Conservation (phyloP, 2,113 vertebrate species). For the Delphinus delphis region DNA sequence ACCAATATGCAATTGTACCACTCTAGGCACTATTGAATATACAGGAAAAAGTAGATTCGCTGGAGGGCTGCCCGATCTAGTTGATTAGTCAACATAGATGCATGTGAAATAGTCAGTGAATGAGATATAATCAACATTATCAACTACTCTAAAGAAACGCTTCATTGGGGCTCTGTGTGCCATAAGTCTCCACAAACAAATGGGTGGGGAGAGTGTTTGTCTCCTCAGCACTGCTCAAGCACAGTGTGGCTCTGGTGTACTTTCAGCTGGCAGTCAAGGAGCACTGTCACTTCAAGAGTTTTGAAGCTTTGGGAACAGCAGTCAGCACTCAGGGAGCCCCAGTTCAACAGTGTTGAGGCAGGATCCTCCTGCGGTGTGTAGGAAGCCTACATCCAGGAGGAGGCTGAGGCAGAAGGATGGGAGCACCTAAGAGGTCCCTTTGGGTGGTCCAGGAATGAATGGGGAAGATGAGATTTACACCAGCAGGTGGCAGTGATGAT, state of each 20-base stretch:
- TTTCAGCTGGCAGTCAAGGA: background rate
- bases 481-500: background rate
- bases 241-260: background rate
- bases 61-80: background rate
- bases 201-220: rapidly evolving
- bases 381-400: background rate
- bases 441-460: background rate
- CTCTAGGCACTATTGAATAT: background rate
- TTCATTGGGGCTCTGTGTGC: background rate
- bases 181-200: background rate
- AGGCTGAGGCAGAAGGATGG: background rate
- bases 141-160: background rate
- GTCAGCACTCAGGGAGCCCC: background rate
- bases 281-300: background rate
- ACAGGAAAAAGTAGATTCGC: background rate
- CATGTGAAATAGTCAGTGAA: background rate
- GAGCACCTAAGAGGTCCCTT: background rate
- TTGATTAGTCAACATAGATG: background rate
- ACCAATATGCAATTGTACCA: background rate
- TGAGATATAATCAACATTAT: background rate
- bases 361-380: background rate
- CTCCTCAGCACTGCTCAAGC: background rate
- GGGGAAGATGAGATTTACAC: background rate
- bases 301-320: background rate
- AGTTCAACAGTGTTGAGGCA: background rate